A percentile compares a stretch with the other conserved stretches of the same genome.
These are phyloP conservation scores for Vultur gryphus DNA, from an alignment of 2,797 vertebrate genomes.

Conservation along the genomic window DNA sequence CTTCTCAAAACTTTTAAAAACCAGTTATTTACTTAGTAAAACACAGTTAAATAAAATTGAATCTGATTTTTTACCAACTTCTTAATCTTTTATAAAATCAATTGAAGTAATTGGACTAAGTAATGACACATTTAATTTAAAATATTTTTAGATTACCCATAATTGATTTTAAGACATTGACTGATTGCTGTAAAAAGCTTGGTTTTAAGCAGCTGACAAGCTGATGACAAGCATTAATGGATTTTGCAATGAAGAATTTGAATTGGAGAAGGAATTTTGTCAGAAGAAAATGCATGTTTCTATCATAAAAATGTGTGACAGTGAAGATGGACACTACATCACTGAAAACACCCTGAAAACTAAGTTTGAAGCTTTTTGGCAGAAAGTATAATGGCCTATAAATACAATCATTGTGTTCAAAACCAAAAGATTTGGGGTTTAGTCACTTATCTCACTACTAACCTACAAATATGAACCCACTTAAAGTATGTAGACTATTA, in stretches of 20 bases:
- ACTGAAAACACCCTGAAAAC: not conserved
- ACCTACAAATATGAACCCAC: not conserved
- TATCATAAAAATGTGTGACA: not conserved
- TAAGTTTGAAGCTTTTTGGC: not conserved
- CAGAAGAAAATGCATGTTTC: not conserved
- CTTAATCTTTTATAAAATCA: not conserved
- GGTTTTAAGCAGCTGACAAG: constrained; percentile 42
- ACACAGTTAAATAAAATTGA: not conserved
- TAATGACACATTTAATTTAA: constrained; percentile 23
- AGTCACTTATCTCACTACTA: not conserved
- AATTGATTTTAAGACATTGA: constrained; percentile 51
- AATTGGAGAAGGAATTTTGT: not conserved
- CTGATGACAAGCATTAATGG: constrained; percentile 52
- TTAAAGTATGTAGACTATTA: not conserved
- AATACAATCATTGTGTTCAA: not conserved
- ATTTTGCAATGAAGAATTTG: constrained; percentile 26
- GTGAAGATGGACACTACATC: not conserved
- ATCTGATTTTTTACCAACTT: not conserved
- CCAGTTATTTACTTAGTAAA: not conserved
- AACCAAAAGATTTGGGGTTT: not conserved
- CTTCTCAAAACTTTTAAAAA: not conserved
- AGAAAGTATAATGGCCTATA: not conserved
- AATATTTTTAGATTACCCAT: constrained; percentile 38
- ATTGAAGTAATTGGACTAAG: not conserved
- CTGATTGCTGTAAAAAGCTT: constrained; percentile 30